Evolutionary conservation across 2,113 vertebrate genomes (phyloP), one percentile per base, ranked within the genome.

Genomic region (Lasiurus cinereus): DNA sequence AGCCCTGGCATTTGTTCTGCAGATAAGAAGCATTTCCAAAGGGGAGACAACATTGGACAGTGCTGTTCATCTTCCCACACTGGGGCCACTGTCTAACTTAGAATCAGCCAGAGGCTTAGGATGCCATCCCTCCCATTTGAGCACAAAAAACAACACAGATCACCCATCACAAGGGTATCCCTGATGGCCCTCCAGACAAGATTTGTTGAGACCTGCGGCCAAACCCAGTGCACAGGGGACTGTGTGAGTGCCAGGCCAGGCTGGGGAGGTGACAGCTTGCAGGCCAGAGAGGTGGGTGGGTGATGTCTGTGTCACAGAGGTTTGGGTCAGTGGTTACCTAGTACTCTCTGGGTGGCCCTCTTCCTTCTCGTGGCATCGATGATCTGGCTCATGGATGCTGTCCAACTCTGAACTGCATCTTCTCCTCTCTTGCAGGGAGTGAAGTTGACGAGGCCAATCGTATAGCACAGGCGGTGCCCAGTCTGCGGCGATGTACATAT

Each of bases 381-480:
- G 43, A 29, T 31, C 77, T 31, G n/a, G 24, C 54, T 33, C 9
- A 0, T 19, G 29, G 80, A 43, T 50, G 14, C 29, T 4, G 24
- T 66, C 52, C 54, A 52, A 18, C 50, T 95, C 87, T 95, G 77
- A 97, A 69, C 5, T 4, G 8, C 4, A 0, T n/a, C 13, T 83
- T 73, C 59, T 73, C 74, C 48, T 96, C 29, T 95, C 96, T 97
- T 82, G 1, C 94, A 99, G 99, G 99, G 98, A 14, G 96, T 98
- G 98, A 99, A 99, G 90, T 36, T 99, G 97, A 98, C 98, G 1
- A 97, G 97, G 87, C 98, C 99, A 76, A 97, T 98, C 22, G 98
- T 99, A 89, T 99, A 98, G 99, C 2, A 7, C 31, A 5, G 96
- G 95, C 96, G 69, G 90, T 4, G 12, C 54, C 56, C 54, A 64